A percentile compares a stretch with the other conserved stretches of the same genome.
Conservation (phyloP, 2,888 invertebrate genomes). For the Hypercompe scribonia region DNA sequence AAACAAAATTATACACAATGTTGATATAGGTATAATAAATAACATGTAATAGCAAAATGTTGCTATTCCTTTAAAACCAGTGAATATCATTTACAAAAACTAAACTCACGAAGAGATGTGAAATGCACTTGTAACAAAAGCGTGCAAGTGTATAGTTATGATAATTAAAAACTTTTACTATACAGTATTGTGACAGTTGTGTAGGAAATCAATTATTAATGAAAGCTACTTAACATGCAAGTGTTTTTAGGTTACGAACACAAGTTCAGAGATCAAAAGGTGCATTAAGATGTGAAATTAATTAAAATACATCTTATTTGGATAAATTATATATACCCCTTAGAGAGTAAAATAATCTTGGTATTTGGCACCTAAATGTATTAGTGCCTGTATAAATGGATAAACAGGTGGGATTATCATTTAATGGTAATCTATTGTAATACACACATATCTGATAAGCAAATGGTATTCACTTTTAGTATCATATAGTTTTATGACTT, state of each 20-base stretch:
- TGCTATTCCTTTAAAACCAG: background rate
- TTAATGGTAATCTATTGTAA: slow-evolving; percentile 15
- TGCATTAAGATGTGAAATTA: background rate
- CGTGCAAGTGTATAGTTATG: background rate
- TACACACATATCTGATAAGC: slow-evolving; percentile 6
- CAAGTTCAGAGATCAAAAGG: slow-evolving; percentile 15
- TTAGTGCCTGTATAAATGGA: background rate
- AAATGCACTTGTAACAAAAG: background rate
- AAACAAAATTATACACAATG: background rate
- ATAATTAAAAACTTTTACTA: background rate
- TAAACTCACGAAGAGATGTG: background rate
- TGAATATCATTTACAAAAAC: background rate
- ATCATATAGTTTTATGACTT: slow-evolving; percentile 8
- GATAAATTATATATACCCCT: background rate
- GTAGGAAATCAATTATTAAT: background rate
- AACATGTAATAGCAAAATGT: background rate
- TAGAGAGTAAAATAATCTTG: background rate
- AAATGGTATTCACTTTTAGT: background rate
- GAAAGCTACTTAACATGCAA: background rate
- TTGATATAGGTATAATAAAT: background rate
- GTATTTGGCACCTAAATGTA: background rate
- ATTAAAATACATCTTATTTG: slow-evolving; percentile 1
- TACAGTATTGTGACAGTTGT: background rate
- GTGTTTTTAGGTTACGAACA: background rate
- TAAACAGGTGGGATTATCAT: slow-evolving; percentile 8